Percentiles rank a stretch among this genome's conserved stretches.
Evolutionary conservation across 1,140 invertebrate species (phyloP).

Genomic region (Whitmania pigra): DNA sequence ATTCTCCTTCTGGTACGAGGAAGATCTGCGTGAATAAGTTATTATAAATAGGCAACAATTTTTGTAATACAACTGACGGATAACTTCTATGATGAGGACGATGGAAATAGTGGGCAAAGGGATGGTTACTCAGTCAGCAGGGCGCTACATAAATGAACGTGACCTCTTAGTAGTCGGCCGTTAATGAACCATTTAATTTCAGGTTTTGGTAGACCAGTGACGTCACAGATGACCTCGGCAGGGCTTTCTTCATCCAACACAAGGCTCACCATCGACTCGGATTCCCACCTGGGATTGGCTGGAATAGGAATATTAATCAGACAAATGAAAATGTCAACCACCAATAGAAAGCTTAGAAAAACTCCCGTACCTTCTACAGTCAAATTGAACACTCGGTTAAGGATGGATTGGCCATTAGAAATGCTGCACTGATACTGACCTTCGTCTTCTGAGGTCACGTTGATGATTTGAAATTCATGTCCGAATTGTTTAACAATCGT

Average conservation of each 20-base stretch:
- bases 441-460: slow-evolving; percentile 33
- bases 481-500: not conserved
- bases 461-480: slow-evolving; percentile 39
- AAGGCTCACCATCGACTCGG: not conserved
- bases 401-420: not conserved
- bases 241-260: not conserved
- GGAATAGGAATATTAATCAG: not conserved
- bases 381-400: slow-evolving; percentile 4
- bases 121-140: not conserved
- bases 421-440: slow-evolving; percentile 18
- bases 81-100: not conserved
- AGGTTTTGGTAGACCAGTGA: slow-evolving; percentile 9
- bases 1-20: not conserved
- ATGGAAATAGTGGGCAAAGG: not conserved
- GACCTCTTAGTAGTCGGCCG: slow-evolving; percentile 10
- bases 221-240: slow-evolving; percentile 10
- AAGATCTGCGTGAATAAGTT: not conserved
- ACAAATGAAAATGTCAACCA: not conserved
- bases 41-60: not conserved
- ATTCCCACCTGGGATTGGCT: slow-evolving; percentile 7
- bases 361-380: slow-evolving; percentile 5
- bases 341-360: not conserved
- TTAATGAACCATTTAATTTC: slow-evolving; percentile 18
- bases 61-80: not conserved
- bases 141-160: not conserved